Percentiles rank a stretch among this genome's conserved stretches.
Conservation (phyloP, 1,140 invertebrate species). For the Drosophila kurseongensis region DNA sequence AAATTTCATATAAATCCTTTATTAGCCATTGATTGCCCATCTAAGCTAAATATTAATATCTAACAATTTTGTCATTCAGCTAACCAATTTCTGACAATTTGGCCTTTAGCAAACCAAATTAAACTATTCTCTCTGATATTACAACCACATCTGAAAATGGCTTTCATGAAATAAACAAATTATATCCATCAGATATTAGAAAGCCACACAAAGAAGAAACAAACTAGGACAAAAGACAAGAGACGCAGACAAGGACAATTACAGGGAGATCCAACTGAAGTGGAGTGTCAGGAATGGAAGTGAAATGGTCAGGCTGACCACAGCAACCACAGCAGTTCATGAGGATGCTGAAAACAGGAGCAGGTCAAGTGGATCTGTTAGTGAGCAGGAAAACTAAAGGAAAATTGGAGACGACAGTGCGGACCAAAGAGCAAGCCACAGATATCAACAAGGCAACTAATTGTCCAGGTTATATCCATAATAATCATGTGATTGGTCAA, state of each 20-base stretch:
- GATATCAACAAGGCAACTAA: constrained; percentile 31
- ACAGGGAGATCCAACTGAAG: neutral
- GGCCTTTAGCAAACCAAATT: constrained; percentile 7
- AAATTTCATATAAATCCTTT: neutral
- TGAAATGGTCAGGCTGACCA: constrained; percentile 12
- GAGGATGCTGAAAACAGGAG: constrained; percentile 18
- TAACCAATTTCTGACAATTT: constrained; percentile 5
- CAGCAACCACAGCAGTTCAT: constrained; percentile 29
- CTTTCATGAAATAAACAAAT: constrained; percentile 19
- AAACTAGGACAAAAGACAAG: neutral
- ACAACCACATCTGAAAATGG: neutral
- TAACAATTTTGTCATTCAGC: neutral
- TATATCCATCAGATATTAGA: constrained; percentile 20
- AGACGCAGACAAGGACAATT: constrained; percentile 20
- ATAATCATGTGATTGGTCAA: constrained; percentile 22
- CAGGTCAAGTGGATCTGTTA: constrained; percentile 3
- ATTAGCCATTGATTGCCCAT: neutral
- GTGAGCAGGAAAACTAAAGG: neutral
- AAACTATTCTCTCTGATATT: neutral
- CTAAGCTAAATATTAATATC: neutral
- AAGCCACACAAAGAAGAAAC: constrained; percentile 17
- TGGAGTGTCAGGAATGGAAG: constrained; percentile 3
- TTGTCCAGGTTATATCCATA: constrained; percentile 19
- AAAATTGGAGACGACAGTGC: neutral
- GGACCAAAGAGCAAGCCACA: constrained; percentile 13